Evolutionary conservation across 2,888 invertebrate genomes (phyloP).

Genomic region (Aplocera efformata): DNA sequence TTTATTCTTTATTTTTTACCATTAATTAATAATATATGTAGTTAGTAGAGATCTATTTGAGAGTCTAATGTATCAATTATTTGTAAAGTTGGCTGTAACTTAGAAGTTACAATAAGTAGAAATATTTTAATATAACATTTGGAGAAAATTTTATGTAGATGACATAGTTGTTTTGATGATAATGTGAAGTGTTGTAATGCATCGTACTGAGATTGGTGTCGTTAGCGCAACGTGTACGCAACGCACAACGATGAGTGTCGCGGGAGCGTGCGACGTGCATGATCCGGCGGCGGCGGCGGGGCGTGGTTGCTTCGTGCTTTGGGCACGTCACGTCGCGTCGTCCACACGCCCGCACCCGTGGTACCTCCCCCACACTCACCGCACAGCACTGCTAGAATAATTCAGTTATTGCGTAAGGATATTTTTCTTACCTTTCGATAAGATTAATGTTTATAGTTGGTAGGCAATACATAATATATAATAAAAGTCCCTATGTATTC

Average conservation of each 20-base stretch:
- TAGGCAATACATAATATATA: slow-evolving; percentile 70
- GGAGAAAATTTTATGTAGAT: slow-evolving; percentile 80
- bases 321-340: slow-evolving; percentile 13
- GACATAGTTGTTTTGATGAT: slow-evolving; percentile 78
- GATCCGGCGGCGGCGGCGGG: neutral
- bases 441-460: slow-evolving; percentile 72
- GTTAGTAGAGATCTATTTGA: slow-evolving; percentile 81
- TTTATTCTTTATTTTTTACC: slow-evolving; percentile 80
- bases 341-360: slow-evolving; percentile 24
- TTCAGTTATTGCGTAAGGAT: slow-evolving; percentile 77
- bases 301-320: slow-evolving; percentile 5
- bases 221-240: slow-evolving; percentile 77
- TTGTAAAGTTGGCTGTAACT: slow-evolving; percentile 81
- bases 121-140: slow-evolving; percentile 80
- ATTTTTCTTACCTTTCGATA: slow-evolving; percentile 78
- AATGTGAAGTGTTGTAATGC: slow-evolving; percentile 77
- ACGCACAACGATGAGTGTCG: slow-evolving; percentile 69
- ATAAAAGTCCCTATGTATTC: slow-evolving; percentile 78
- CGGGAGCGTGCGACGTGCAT: slow-evolving; percentile 30
- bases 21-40: slow-evolving; percentile 71
- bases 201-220: slow-evolving; percentile 57
- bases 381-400: slow-evolving; percentile 79
- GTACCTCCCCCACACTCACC: slow-evolving; percentile 58
- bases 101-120: slow-evolving; percentile 80
- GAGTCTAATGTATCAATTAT: slow-evolving; percentile 81